These are phyloP conservation scores for Aradus depressus DNA, from an alignment of 2,888 invertebrate species.

Conservation along the genomic window DNA sequence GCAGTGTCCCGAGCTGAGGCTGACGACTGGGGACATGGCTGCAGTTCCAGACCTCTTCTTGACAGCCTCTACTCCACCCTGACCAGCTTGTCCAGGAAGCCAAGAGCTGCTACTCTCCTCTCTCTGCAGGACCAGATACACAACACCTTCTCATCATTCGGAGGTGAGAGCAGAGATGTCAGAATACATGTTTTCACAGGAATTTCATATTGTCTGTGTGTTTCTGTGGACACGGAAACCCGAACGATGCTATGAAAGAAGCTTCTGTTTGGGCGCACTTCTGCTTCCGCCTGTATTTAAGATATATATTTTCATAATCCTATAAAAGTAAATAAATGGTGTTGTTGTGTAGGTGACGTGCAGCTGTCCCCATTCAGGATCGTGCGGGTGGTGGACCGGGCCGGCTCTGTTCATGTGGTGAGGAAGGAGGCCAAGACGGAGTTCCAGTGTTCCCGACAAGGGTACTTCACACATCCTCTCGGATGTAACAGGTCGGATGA, in stretches of 20 bases:
- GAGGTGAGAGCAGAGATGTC: too few species aligned
- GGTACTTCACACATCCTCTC: slow-evolving; percentile 65
- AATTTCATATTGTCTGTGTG: too few species aligned
- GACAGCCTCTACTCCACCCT: slow-evolving; percentile 33
- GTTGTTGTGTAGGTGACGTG: slow-evolving; percentile 44
- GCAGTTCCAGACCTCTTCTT: slow-evolving; percentile 28
- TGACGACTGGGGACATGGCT: slow-evolving; percentile 42
- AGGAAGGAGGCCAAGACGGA: slow-evolving; percentile 63
- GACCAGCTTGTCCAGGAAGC: slow-evolving; percentile 44
- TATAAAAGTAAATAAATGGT: too few species aligned
- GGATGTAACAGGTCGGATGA: slow-evolving; percentile 50
- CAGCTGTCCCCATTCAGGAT: slow-evolving; percentile 62
- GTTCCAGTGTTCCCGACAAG: slow-evolving; percentile 62
- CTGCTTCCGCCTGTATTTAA: too few species aligned
- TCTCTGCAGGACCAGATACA: slow-evolving; percentile 51
- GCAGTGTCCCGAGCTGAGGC: slow-evolving; percentile 48
- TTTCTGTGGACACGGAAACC: too few species aligned
- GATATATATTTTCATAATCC: too few species aligned
- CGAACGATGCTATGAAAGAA: too few species aligned
- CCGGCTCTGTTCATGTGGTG: slow-evolving; percentile 58
- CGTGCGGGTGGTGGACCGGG: slow-evolving; percentile 58
- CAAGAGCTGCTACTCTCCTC: slow-evolving; percentile 51
- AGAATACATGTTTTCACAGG: too few species aligned
- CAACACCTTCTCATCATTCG: slow-evolving; percentile 21
- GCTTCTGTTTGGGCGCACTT: neutral